Evolutionary conservation across 2,888 invertebrate species (phyloP).

Genomic region (Heliconius ethilla): DNA sequence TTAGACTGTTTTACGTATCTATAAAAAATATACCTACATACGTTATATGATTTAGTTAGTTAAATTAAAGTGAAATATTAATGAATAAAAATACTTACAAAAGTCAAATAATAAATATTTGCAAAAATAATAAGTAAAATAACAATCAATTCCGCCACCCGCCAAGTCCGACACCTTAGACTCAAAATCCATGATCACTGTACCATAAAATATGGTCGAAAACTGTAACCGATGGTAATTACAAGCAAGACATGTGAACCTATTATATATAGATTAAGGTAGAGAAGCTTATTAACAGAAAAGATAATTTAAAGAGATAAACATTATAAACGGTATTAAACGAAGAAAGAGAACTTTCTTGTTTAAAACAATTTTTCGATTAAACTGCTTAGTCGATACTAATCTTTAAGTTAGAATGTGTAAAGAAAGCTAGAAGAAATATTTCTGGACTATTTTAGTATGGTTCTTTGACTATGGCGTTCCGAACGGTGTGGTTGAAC

Average conservation of each 20-base stretch:
- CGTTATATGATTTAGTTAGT: too few relatives aligned
- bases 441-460: too few relatives aligned
- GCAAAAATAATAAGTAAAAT: too few relatives aligned
- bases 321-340: conserved; percentile 38
- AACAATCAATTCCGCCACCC: conserved; percentile 24
- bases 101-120: too few relatives aligned
- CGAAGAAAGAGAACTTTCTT: conserved; percentile 17
- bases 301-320: conserved; percentile 70
- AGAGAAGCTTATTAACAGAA: conserved; percentile 64
- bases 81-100: too few relatives aligned
- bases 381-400: neutral
- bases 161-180: conserved; percentile 47
- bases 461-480: too few relatives aligned
- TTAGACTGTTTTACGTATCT: too few relatives aligned
- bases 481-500: too few relatives aligned
- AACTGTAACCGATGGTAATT: conserved; percentile 72
- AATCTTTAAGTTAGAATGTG: neutral
- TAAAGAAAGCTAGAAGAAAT: neutral
- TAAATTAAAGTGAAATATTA: too few relatives aligned
- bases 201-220: conserved; percentile 77
- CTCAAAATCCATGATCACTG: conserved; percentile 54
- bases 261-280: conserved; percentile 79
- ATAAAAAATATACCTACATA: too few relatives aligned
- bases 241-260: conserved; percentile 76
- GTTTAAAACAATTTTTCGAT: conserved; percentile 5